Base-by-base conservation (phyloP, 2,888 invertebrate genomes). In the Scaptomyza caliginosa region DNA sequence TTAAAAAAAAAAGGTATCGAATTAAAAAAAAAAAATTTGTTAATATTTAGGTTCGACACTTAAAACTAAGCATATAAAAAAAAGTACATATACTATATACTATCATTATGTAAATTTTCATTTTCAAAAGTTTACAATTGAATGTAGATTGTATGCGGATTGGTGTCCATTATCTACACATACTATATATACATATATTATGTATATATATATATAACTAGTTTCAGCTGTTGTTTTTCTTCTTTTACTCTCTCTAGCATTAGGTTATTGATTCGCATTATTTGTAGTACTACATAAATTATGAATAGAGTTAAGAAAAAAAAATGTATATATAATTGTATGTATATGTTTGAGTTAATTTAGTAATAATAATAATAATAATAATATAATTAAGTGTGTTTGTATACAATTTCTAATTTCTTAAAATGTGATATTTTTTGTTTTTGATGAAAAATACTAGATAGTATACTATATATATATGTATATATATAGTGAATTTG, bases 61-160 rank as follows among this genome's bases (percentile, higher is more conserved):
- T 67, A 65, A 39, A 16, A 13, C 65, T 74, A 74, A 21, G 55
- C 52, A 52, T 62, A 42, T 42, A 51, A 67, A 72, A 70, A 68
- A 52, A 40, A 51, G 23, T 50, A 40, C 50, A 34, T 52, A 52
- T 40, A 17, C n/a, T 52, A 26, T 40, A 23, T 28, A 30, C 26
- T 26, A 30, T 16, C n/a, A 24, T 43, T 43, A 1, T 21, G 4
- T 43, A 10, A 26, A 19, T 28, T 39, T 34, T 16, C n/a, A n/a
- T 23, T 28, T 45, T 45, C 26, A 68, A 56, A 67, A 38, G 40
- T 19, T 65, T 24, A 49, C 30, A 67, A 49, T 54, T 57, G 32
- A 17, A 10, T 51, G 45, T 58, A 43, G 28, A 50, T 58, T 46
- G 48, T 43, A 30, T 40, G 28, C 40, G 21, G 34, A 1, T 56